Evolutionary conservation across 2,113 vertebrate genomes (phyloP).

Genomic region (Colaptes auratus): DNA sequence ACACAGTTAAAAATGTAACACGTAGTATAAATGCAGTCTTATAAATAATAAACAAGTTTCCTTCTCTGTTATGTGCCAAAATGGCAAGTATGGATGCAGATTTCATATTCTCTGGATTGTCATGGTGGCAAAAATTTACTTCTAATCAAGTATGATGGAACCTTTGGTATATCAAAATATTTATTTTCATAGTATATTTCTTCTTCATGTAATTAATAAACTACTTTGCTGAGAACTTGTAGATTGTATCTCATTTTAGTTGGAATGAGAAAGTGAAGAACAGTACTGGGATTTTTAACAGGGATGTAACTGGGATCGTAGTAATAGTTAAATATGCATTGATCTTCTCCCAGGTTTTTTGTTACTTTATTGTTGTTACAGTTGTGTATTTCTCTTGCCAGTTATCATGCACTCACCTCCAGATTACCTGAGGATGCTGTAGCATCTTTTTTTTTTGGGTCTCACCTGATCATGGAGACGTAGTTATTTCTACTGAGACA

Average conservation of each 20-base stretch:
- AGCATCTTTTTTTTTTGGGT: rapidly evolving
- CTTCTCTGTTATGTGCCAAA: not conserved
- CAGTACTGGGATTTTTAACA: not conserved
- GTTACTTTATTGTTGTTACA: not conserved
- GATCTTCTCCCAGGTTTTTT: not conserved
- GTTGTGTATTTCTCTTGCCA: not conserved
- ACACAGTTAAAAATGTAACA: not conserved
- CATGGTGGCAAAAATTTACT: not conserved
- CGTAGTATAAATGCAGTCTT: not conserved
- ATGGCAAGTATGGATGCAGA: not conserved
- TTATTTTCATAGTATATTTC: not conserved
- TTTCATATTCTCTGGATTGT: not conserved
- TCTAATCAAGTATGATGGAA: not conserved
- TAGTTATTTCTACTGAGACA: not conserved
- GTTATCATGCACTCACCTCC: not conserved
- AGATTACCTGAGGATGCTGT: not conserved
- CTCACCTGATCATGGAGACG: not conserved
- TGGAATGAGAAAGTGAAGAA: not conserved
- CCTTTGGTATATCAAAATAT: not conserved
- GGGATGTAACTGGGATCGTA: not conserved
- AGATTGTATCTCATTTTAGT: not conserved
- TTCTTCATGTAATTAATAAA: not conserved
- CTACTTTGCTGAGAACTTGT: not conserved
- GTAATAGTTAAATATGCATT: not conserved
- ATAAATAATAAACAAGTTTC: not conserved